A percentile compares a stretch with the other conserved stretches of the same genome.
Conservation (phyloP, 2,888 invertebrate genomes). For the Lasioglossum vierecki region DNA sequence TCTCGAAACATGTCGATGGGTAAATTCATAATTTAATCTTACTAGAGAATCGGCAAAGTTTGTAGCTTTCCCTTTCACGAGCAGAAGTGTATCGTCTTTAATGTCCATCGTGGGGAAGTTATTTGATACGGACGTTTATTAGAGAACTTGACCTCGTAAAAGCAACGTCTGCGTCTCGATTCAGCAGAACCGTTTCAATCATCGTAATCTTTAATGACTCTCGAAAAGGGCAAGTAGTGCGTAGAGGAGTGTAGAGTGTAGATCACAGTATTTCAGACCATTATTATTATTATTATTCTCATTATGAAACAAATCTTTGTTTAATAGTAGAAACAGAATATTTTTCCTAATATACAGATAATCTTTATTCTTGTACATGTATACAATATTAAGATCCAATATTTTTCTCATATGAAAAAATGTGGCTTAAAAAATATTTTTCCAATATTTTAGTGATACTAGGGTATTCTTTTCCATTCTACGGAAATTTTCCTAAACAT, state of each 20-base stretch:
- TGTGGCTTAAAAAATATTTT: too few species aligned
- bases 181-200: conserved; percentile 12
- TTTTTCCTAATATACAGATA: too few species aligned
- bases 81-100: neutral
- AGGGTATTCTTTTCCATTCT: too few species aligned
- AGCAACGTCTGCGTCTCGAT: conserved; percentile 1
- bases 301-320: too few species aligned
- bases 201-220: conserved; percentile 20
- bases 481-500: neutral
- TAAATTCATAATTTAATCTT: neutral
- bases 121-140: conserved; percentile 26
- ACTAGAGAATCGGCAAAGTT: neutral
- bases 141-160: conserved; percentile 35
- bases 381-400: too few species aligned
- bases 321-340: too few species aligned
- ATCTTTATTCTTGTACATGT: too few species aligned
- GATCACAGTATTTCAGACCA: neutral
- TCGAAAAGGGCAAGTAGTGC: neutral
- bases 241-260: neutral
- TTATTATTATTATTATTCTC: too few species aligned
- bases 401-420: too few species aligned
- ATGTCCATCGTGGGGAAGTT: conserved; percentile 14
- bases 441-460: too few species aligned
- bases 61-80: neutral
- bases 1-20: neutral